Evolutionary conservation across 2,888 invertebrate species (phyloP), one percentile per base, ranked within the genome.

Genomic region (Fabriciana adippe): DNA sequence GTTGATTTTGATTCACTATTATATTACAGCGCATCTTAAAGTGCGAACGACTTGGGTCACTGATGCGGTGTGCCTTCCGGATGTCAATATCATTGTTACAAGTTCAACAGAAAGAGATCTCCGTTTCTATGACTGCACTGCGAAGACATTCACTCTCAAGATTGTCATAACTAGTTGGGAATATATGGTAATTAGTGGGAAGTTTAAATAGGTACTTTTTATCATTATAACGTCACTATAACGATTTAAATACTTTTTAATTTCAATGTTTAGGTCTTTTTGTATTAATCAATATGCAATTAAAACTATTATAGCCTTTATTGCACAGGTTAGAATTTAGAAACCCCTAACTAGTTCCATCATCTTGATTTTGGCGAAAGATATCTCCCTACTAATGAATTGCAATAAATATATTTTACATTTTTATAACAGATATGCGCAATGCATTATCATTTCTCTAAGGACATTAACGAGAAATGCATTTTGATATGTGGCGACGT

Each of bases 41-140:
- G 89, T 94, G 60, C 94, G 94, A 76, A 88, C 94, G 26, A 96
- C 96, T 0, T 96, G 95, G 94, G 95, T 97, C 72, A 94, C 96
- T 21, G 96, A 96, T 76, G 91, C 96, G 86, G 94, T 94, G 67
- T 94, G 95, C 68, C 87, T 97, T 84, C 95, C 97, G 0, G 96
- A 97, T 82, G 95, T 97, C 62, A 95, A 95, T 83, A 94, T 97
- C 76, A 90, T 97, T 18, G 96, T 96, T 71, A 95, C 96, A 14
- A 94, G 96, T 68, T 96, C 97, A 16, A 95, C 96, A 0, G 96
- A 97, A 85, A 89, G 96, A 16, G 97, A 97, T 80, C 86, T 97
- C 55, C 94, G 96, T 73, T 96, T 97, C 85, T 97, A 97, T 80
- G 97, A 97, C 82, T 95, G 95, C 56, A 94, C 95, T 21, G 96